phyloP scores from a whole-genome alignment of 2,797 vertebrate genomes.

The Passerculus sandwichensis region DNA sequence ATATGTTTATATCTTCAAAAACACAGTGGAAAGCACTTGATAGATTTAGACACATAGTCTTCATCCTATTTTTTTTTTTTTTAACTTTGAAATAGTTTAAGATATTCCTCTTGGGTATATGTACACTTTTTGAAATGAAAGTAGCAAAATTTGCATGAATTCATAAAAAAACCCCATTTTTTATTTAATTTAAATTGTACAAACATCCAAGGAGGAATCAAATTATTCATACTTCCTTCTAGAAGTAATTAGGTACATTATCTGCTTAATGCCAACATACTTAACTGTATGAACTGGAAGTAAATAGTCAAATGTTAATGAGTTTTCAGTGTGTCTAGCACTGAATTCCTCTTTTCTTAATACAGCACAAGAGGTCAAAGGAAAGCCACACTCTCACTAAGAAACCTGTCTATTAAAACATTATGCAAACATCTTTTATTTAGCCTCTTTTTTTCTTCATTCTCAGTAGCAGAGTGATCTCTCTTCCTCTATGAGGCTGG shows the following conservation, averaged over 20 bases:
- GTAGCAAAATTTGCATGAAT: background rate
- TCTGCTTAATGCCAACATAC: background rate
- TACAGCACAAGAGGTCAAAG: background rate
- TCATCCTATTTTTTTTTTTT: background rate
- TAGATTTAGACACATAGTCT: background rate
- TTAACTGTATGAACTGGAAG: slow-evolving; percentile 2
- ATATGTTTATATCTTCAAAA: background rate
- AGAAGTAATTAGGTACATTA: background rate
- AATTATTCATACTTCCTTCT: background rate
- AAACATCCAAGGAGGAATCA: background rate
- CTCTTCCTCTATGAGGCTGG: background rate
- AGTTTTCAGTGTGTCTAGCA: background rate
- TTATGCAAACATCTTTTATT: slow-evolving; percentile 16
- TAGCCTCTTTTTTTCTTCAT: background rate
- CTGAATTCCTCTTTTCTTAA: background rate
- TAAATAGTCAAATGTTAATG: slow-evolving; percentile 19
- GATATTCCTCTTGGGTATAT: background rate
- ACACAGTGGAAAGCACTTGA: background rate
- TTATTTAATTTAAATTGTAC: background rate
- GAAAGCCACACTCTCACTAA: background rate
- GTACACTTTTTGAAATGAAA: background rate
- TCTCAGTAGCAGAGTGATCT: background rate
- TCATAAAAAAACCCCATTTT: background rate
- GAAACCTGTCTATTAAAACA: background rate
- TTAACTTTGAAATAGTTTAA: background rate